Base-by-base conservation (phyloP, 2,113 vertebrate genomes). In the Gallinago paraguaiae region DNA sequence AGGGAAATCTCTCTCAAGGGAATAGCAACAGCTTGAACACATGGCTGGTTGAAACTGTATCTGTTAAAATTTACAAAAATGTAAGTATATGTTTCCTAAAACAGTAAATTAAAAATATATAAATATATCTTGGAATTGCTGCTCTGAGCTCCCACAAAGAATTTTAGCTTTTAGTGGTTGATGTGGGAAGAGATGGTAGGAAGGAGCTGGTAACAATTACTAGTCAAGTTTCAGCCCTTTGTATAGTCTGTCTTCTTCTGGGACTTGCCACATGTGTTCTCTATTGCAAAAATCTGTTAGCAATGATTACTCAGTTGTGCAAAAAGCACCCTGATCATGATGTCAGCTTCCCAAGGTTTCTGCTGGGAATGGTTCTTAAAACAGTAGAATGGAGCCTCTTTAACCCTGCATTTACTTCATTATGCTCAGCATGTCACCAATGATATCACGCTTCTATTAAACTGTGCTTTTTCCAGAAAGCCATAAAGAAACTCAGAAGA, bases 301-400 rank as follows among this genome's bases (percentile, higher is more conserved):
- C 37, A 86, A 79, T 70, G 25, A 77, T 84, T 64, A 83, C 6
- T 83, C 76, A 89, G 41, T 35, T 90, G 48, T 67, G 33, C 61
- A 88, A 22, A 72, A 7, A 90, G 61, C 19, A 92, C 60, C 30
- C 50, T 67, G 71, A 22, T 45, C 67, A 48, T 61, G 31, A 43
- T 65, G 71, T 78, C 83, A 86, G 65, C 70, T 93, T 96, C 90
- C 57, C 65, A 91, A 86, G 37, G n/a, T 41, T 96, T 88, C 60
- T 95, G 51, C 45, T 89, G 65, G 17, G 31, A 95, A 60, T 7
- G 10, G 39, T 39, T 88, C 56, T 67, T 80, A 35, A 59, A 95
- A 74, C 24, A 86, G 75, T 22, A 43, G 65, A 87, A 87, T 60
- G 28, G 17, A 95, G 18, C 6, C 8, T 83, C 64, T 67, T 31